phyloP scores from a whole-genome alignment of 2,113 vertebrate species.

The Noctilio leporinus region DNA sequence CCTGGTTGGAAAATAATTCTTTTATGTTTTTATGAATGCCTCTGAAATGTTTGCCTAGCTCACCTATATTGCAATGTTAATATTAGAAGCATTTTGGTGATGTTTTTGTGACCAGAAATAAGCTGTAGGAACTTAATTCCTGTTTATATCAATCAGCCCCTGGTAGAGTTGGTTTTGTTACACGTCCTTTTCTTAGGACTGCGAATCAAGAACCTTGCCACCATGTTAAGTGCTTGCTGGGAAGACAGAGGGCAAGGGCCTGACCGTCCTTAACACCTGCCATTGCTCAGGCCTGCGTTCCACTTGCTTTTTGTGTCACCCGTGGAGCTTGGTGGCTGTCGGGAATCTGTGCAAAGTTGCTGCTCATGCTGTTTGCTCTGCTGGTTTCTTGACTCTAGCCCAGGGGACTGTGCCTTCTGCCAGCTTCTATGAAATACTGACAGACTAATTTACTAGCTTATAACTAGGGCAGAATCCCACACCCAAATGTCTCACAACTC shows the following conservation, averaged over 20 bases:
- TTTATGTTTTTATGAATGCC: neutral
- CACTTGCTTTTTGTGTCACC: rapidly evolving
- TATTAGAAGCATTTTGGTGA: neutral
- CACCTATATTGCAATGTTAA: neutral
- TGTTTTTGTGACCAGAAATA: neutral
- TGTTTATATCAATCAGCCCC: neutral
- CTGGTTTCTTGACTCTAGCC: neutral
- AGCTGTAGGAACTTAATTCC: neutral
- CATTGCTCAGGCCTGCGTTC: neutral
- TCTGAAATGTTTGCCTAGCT: neutral
- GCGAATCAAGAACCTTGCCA: no score
- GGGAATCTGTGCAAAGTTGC: no score
- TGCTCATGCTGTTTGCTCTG: neutral
- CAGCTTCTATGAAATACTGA: neutral
- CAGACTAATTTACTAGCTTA: neutral
- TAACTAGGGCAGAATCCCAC: neutral
- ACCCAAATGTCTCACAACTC: neutral
- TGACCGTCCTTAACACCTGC: neutral
- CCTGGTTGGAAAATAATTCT: neutral
- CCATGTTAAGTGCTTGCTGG: neutral
- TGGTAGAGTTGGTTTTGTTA: neutral
- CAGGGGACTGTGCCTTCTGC: neutral
- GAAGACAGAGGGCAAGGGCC: neutral
- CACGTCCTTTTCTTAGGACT: neutral
- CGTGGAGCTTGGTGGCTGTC: rapidly evolving